phyloP scores from a whole-genome alignment of 2,888 invertebrate genomes.

The Oligia strigilis region DNA sequence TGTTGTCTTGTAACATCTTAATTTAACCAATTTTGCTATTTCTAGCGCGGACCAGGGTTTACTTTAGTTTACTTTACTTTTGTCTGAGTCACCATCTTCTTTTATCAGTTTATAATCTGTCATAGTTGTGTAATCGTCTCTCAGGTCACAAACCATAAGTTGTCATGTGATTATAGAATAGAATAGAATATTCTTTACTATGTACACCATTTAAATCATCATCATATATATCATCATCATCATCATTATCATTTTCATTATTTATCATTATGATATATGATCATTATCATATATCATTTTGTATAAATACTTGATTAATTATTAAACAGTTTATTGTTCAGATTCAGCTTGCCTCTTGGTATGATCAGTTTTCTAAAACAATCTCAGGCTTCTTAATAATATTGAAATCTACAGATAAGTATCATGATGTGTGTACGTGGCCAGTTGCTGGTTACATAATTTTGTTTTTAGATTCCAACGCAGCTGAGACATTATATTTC shows the following conservation, averaged over 20 bases:
- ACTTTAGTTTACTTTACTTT: background rate
- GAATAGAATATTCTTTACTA: too few species aligned
- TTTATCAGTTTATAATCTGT: background rate
- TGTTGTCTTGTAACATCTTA: background rate
- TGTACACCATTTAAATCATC: too few species aligned
- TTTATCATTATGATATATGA: too few species aligned
- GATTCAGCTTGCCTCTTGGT: background rate
- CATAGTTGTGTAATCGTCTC: background rate
- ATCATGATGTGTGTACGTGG: background rate
- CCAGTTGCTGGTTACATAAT: conserved; percentile 3
- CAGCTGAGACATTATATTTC: conserved; percentile 41
- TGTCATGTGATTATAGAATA: too few species aligned
- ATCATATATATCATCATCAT: too few species aligned
- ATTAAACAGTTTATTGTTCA: conserved; percentile 16
- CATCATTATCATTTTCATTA: too few species aligned
- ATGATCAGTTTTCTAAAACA: conserved; percentile 16
- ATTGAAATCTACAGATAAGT: conserved; percentile 4
- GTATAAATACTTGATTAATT: background rate
- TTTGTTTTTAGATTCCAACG: conserved; percentile 29
- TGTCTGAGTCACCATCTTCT: background rate
- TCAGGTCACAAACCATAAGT: background rate
- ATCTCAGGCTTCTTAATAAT: conserved; percentile 24
- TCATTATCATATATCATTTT: too few species aligned
- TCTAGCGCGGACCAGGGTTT: background rate
- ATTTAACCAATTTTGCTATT: background rate